Percentiles rank a stretch among this genome's conserved stretches.
Conservation (phyloP, 2,888 invertebrate species). For the Drosophila trichaetosa region DNA sequence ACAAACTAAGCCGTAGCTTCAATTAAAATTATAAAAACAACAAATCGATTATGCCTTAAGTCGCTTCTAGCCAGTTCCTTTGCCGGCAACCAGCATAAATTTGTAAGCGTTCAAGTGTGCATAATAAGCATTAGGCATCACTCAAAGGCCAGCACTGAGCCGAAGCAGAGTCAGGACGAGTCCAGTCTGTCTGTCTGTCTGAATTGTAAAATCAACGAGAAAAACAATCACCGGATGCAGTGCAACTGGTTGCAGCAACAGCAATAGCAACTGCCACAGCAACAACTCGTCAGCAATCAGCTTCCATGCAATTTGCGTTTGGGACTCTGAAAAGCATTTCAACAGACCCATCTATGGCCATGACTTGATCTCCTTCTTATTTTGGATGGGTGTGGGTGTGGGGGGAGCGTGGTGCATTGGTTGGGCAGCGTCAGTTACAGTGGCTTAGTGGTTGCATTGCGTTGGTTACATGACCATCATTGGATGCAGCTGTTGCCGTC, state of each 20-base stretch:
- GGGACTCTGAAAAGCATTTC: slow-evolving; percentile 32
- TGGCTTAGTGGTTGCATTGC: slow-evolving; percentile 43
- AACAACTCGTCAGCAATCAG: slow-evolving; percentile 25
- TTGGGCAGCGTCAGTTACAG: slow-evolving; percentile 17
- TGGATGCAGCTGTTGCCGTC: slow-evolving; percentile 22
- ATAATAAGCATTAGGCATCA: slow-evolving; percentile 68
- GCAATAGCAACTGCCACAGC: background rate
- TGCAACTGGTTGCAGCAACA: slow-evolving; percentile 55
- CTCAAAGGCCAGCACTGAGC: slow-evolving; percentile 17
- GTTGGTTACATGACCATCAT: slow-evolving; percentile 14
- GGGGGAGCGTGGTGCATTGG: background rate
- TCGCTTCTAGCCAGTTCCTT: slow-evolving; percentile 12
- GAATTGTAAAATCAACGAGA: slow-evolving; percentile 63
- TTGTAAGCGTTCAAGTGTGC: slow-evolving; percentile 68
- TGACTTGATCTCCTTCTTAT: slow-evolving; percentile 19
- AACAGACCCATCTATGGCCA: slow-evolving; percentile 12
- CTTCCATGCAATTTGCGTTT: slow-evolving; percentile 46
- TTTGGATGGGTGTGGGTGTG: background rate
- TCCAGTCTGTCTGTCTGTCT: slow-evolving; percentile 20
- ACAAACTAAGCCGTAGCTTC: slow-evolving; percentile 49
- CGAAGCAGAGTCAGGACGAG: background rate
- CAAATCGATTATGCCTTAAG: slow-evolving; percentile 52
- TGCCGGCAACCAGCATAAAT: slow-evolving; percentile 46
- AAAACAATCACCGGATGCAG: slow-evolving; percentile 42
- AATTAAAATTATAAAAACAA: slow-evolving; percentile 78